These are phyloP conservation scores for Leptinotarsa tumamoca DNA, from an alignment of 2,888 invertebrate species.

Conservation along the genomic window DNA sequence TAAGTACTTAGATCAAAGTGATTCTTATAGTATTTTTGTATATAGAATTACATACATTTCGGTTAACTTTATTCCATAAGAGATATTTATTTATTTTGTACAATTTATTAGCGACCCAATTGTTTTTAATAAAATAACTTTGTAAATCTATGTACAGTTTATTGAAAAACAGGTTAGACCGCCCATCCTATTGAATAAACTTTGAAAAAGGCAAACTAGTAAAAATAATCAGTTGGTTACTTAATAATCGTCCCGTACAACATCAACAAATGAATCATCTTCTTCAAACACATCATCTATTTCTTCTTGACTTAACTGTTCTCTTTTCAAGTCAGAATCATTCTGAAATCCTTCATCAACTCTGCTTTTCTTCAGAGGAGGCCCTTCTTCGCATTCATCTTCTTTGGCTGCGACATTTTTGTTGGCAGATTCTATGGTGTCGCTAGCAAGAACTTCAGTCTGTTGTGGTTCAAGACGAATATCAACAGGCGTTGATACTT, in stretches of 20 bases:
- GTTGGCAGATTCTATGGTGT: background rate
- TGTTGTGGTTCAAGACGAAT: background rate
- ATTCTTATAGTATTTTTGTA: constrained; percentile 33
- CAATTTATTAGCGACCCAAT: constrained; percentile 28
- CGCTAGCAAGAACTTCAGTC: background rate
- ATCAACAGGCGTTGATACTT: background rate
- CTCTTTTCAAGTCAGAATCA: background rate
- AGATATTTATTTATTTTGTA: constrained; percentile 42
- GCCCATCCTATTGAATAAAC: too few relatives aligned
- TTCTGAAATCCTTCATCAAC: background rate
- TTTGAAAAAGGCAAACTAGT: too few relatives aligned
- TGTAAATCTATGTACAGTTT: constrained; percentile 14
- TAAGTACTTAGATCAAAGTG: constrained; percentile 24
- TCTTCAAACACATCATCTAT: constrained; percentile 31
- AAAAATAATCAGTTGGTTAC: too few relatives aligned
- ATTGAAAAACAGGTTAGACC: constrained; percentile 12
- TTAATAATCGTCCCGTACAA: constrained; percentile 42
- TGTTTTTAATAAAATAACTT: constrained; percentile 31
- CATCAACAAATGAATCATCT: constrained; percentile 48
- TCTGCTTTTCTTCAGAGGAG: constrained; percentile 19
- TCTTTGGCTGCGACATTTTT: background rate
- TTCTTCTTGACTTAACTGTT: background rate
- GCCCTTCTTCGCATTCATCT: constrained; percentile 8
- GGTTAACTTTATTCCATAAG: constrained; percentile 21
- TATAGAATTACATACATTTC: constrained; percentile 29